Evolutionary conservation across 2,797 vertebrate species (phyloP), one percentile per base, ranked within the genome.

Genomic region (Coregonus sp.): DNA sequence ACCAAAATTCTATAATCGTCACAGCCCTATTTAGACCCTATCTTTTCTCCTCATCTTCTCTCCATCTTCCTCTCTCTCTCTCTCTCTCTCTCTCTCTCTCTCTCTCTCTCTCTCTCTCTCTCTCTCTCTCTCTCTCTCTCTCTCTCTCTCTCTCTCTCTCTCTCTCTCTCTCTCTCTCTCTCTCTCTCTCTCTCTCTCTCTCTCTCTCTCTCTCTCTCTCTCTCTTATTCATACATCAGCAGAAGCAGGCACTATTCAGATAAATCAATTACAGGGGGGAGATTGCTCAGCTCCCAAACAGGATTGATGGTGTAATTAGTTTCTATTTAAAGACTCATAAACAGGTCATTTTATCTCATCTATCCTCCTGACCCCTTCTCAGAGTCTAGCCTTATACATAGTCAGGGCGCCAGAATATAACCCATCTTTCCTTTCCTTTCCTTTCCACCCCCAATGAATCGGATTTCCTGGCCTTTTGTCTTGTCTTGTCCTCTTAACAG

Each of bases 291-390:
- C 40, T 2, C 40, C 40, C 40, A 11, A 47, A 47, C 40, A 11
- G 40, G 40, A 11, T 66, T 20, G 68, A 61, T 54, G 50, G 7
- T 67, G 70, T 73, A 73, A 73, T 73, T 54, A 52, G 63, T 65
- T 66, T 66, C 40, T 73, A 66, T 72, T 51, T 71, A 47, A 47
- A 68, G 18, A 4, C 35, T 33, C 9, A 11, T 47, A 47, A 47
- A 11, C 40, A 47, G 40, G 40, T 47, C 2, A 9, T 47, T 47
- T 47, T 47, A 11, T 47, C 40, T 2, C 2, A 47, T 47, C 40
- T 47, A 47, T 47, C 40, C 9, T 47, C 40, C 9, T 9, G 9
- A 47, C 9, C 9, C 9, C 9, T 47, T 11, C 40, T 11, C 40
- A 47, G 7, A 11, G 40, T 47, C 40, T 9, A 47, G 40, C 4